These are phyloP conservation scores for Drosophila siamana DNA, from an alignment of 2,888 invertebrate species.

Conservation along the genomic window DNA sequence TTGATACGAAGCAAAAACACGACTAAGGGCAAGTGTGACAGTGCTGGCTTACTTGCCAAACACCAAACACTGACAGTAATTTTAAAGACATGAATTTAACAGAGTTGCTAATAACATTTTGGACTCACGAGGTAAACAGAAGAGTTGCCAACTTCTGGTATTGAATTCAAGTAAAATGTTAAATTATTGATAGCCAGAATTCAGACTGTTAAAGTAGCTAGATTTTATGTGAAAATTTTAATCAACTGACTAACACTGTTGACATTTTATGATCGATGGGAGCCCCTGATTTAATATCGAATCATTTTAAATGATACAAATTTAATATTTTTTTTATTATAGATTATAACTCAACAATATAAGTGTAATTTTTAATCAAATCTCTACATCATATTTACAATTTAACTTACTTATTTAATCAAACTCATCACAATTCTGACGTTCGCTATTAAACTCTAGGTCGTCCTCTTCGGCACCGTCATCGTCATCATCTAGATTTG, in stretches of 20 bases:
- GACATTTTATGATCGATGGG: too few relatives aligned
- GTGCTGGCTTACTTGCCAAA: background rate
- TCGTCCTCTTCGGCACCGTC: slow-evolving; percentile 64
- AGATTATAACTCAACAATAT: background rate
- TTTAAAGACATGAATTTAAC: background rate
- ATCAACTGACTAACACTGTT: too few relatives aligned
- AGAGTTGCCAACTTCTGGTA: background rate
- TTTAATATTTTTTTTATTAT: background rate
- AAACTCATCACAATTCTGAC: slow-evolving; percentile 50
- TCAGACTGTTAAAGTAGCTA: too few relatives aligned
- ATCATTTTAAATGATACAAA: background rate
- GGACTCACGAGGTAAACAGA: background rate
- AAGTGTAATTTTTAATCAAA: background rate
- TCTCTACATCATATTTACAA: slow-evolving; percentile 4
- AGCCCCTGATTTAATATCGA: too few relatives aligned
- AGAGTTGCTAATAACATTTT: background rate
- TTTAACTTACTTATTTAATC: slow-evolving; percentile 19
- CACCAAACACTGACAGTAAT: slow-evolving; percentile 4
- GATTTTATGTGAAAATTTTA: too few relatives aligned
- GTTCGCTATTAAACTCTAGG: slow-evolving; percentile 68
- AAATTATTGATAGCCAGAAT: too few relatives aligned
- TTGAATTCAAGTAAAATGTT: too few relatives aligned
- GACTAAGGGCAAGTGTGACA: slow-evolving; percentile 33
- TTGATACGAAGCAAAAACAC: slow-evolving; percentile 55
- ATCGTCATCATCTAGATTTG: slow-evolving; percentile 40